Evolutionary conservation across 2,113 vertebrate genomes (phyloP).

Genomic region (Aythya baeri): DNA sequence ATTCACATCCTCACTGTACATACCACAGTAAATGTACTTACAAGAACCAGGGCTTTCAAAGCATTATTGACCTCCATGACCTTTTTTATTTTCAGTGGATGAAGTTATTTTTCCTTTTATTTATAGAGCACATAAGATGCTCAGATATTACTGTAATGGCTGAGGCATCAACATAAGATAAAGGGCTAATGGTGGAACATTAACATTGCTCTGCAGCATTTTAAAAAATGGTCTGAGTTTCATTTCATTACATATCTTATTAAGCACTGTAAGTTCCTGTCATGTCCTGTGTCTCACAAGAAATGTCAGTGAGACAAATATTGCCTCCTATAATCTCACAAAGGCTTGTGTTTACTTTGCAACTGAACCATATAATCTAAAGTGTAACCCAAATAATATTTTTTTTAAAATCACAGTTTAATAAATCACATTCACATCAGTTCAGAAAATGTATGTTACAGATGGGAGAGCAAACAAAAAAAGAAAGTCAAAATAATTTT

Average conservation of each 20-base stretch:
- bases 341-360: not conserved
- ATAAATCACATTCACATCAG: not conserved
- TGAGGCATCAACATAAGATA: not conserved
- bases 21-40: not conserved
- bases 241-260: constrained; percentile 8
- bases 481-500: not conserved
- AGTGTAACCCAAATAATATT: not conserved
- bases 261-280: not conserved
- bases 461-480: not conserved
- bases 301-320: not conserved
- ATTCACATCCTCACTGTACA: not conserved
- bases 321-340: not conserved
- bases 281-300: not conserved
- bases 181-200: not conserved
- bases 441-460: not conserved
- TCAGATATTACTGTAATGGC: not conserved
- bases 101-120: not conserved
- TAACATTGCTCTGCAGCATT: not conserved
- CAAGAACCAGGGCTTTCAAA: not conserved
- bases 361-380: not conserved
- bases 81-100: not conserved
- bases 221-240: not conserved
- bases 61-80: not conserved
- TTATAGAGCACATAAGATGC: not conserved
- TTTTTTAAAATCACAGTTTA: not conserved